Base-by-base conservation (phyloP, 1,140 invertebrate genomes). In the Aphelenchoides avenae region DNA sequence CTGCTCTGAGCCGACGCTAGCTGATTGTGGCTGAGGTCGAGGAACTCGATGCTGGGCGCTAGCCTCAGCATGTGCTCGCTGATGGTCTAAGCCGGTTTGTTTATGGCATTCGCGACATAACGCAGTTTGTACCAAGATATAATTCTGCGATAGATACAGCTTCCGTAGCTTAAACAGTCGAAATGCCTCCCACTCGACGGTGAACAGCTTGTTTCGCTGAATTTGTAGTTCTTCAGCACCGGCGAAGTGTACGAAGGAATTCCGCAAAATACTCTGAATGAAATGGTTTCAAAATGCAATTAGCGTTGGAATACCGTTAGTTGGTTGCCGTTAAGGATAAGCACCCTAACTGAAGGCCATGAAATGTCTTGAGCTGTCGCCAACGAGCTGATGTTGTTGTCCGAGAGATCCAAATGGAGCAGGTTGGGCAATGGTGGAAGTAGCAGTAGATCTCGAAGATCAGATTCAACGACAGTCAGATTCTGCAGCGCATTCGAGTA, bases 161-260 rank as follows among this genome's bases (percentile, higher is more conserved):
- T 41, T 22, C 27, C 52, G 47, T 27, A 67, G 49, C 37, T 55
- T 61, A 41, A 66, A 70, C 7, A 67, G 27, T 27, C 65, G 43
- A 65, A 67, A 67, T 9, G 65, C 65, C 48, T 67, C 65, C 65
- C 65, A 67, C 24, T 67, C 66, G n/a, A 67, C 33, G 36, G 48
- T 29, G 20, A 71, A 54, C 20, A 67, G 60, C 40, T 41, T 49
- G 31, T 67, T 67, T 4, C 50, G 5, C 9, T 57, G 36, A 22
- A 67, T 31, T 34, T 52, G 34, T 40, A 67, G 57, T 54, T 70
- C 66, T 64, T 67, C 65, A 13, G 62, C 36, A 49, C 70, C 70
- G 20, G 65, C 57, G 46, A 67, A 70, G 18, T 41, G 30, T n/a
- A 24, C 5, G 36, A 65, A 65, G 9, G 20, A 30, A 18, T 43